Percentiles rank a stretch among this genome's conserved stretches.
phyloP scores from a whole-genome alignment of 1,140 invertebrate genomes.

The Vollenhovia emeryi region DNA sequence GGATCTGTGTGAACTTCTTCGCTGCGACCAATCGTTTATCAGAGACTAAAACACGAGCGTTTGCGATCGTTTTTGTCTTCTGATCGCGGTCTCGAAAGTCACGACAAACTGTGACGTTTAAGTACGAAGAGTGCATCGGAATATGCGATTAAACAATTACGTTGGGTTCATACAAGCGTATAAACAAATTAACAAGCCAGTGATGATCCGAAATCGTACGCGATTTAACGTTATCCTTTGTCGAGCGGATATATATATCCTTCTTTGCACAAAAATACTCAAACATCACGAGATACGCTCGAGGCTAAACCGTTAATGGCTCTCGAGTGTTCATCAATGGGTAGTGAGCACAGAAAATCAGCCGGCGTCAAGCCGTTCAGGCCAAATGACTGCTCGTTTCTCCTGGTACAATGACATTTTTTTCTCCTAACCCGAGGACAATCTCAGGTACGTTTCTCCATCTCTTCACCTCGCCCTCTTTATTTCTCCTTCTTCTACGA shows the following conservation, averaged over 20 bases:
- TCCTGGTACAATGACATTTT: conserved; percentile 69
- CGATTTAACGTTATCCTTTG: neutral
- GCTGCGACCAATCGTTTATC: conserved; percentile 13
- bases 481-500: conserved; percentile 73
- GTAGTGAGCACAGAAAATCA: conserved; percentile 49
- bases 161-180: neutral
- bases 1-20: neutral
- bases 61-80: neutral
- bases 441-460: conserved; percentile 67
- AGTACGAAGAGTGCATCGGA: neutral
- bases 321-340: conserved; percentile 65
- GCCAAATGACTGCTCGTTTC: conserved; percentile 70
- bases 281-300: conserved; percentile 33
- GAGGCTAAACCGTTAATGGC: conserved; percentile 67
- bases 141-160: neutral
- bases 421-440: conserved; percentile 69
- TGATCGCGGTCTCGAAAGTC: neutral
- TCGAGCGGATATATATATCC: neutral
- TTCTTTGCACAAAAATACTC: conserved; percentile 13
- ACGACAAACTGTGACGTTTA: neutral
- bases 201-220: neutral
- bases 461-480: conserved; percentile 68
- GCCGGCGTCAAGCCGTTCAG: conserved; percentile 56
- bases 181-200: too few relatives aligned
- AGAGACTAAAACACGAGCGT: neutral